Base-by-base conservation (phyloP, 2,888 invertebrate genomes). In the Endomychus coccineus region DNA sequence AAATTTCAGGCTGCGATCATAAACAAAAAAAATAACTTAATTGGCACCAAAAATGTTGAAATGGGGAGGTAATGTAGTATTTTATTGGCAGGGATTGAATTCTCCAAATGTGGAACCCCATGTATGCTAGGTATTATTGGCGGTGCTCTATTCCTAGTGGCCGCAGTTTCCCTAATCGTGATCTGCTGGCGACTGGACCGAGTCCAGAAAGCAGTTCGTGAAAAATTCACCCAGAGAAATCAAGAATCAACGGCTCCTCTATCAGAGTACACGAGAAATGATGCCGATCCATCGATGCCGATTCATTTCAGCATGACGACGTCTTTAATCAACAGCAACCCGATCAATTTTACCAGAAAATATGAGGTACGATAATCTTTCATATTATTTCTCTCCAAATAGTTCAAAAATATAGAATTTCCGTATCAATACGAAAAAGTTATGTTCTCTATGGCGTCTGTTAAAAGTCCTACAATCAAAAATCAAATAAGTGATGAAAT, bases 61-160 rank as follows among this genome's bases (percentile, higher is more conserved):
- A n/a, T n/a, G n/a, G n/a, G n/a, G n/a, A n/a, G n/a, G n/a, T n/a
- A n/a, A n/a, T n/a, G n/a, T n/a, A n/a, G n/a, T n/a, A n/a, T n/a
- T n/a, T n/a, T n/a, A n/a, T 25, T 39, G 37, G 3, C 15, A 56
- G 59, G 54, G 32, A 39, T 44, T 15, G 55, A 56, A 23, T 44
- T 54, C 34, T 43, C 55, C 48, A 59, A 60, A 33, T 72, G 72
- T 44, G 71, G 70, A 15, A 62, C 67, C 0, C 56, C 63, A 2
- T 72, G 72, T 43, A 57, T 71, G 43, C 47, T 69, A 34, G 68
- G 69, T 7, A 63, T 70, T 3, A 58, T 63, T 11, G 64, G 63
- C 0, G 68, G 66, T 1, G 58, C 62, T 11, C 48, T 68, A 6
- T 66, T 71, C 44, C 48, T 62, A 4, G 45, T 55, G 16, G 51